Base-by-base conservation (phyloP, 2,797 vertebrate genomes). In the Hippoglossus hippoglossus region DNA sequence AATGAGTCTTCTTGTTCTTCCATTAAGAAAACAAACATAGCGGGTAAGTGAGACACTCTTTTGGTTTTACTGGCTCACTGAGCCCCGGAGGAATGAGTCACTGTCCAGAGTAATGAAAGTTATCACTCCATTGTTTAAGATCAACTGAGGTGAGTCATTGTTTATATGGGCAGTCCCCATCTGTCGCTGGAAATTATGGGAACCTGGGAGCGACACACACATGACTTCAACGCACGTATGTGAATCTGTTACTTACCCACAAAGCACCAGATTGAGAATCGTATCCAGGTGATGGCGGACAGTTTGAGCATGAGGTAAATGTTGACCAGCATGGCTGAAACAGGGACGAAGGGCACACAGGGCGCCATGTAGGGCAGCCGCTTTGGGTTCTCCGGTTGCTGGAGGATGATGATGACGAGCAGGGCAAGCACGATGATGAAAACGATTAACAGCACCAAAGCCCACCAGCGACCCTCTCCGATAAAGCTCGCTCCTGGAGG, bases 271-370 rank as follows among this genome's bases (percentile, higher is more conserved):
- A 99, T 93, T 0, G 96, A 97, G 83, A 99, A 99, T 47, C 98
- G 95, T 89, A 99, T 97, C 98, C 98, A 99, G 0, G 98, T 99
- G 93, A 99, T 96, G 19, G 95, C 96, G 13, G 98, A 99, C 60
- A 99, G 96, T 91, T 98, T 98, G 60, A 99, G 94, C 98, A 99
- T 99, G 89, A 99, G 98, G 95, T 99, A 99, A 87, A 98, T 95
- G 69, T 99, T 99, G 86, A 99, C 98, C 89, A 99, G 87, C 97
- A 99, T 99, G 83, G 98, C 98, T 0, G 96, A 97, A 58, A 96
- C 96, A 2, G 98, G 98, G 55, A 99, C 98, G 0, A 98, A 98
- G 65, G 98, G 98, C 41, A 99, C 96, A 2, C 98, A 99, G 0
- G 98, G 98, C 0, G 98, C 98, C 98, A 99, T 99, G 84, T 99